phyloP scores from a whole-genome alignment of 92 coral and sea anemone species.

The Palythoa caribaeorum region DNA sequence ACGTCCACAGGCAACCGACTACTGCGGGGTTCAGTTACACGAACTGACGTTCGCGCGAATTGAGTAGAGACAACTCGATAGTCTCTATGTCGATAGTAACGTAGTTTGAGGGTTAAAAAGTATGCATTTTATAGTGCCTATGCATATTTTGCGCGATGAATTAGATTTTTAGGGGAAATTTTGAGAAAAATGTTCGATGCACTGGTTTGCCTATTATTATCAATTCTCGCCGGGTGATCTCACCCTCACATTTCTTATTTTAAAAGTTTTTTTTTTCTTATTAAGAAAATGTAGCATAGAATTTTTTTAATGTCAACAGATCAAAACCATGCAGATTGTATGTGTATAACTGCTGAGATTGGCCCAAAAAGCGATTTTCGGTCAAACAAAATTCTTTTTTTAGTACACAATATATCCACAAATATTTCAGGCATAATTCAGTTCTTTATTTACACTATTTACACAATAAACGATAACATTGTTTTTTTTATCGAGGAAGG shows the following conservation, averaged over 20 bases:
- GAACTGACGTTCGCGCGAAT: too few species aligned
- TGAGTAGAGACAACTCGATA: too few species aligned
- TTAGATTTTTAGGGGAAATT: not conserved
- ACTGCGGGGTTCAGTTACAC: too few species aligned
- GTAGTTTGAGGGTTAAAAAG: conserved; percentile 3
- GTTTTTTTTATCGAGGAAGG: not conserved
- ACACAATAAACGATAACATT: conserved; percentile 18
- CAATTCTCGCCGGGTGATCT: not conserved
- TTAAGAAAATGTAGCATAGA: not conserved
- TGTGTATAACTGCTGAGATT: not conserved
- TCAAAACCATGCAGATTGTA: not conserved
- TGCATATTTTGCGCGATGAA: conserved; percentile 12
- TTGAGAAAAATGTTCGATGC: not conserved
- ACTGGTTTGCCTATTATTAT: not conserved
- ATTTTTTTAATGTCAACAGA: not conserved
- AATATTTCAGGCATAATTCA: conserved; percentile 20
- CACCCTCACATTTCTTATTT: not conserved
- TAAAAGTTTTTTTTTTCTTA: not conserved
- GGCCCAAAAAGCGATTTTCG: not conserved
- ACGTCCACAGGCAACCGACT: not conserved
- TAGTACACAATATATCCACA: conserved; percentile 14
- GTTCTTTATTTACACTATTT: conserved; percentile 31
- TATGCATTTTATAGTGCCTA: conserved; percentile 14
- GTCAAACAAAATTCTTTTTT: not conserved
- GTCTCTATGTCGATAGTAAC: conserved; percentile 10